These are phyloP conservation scores for Dipodomys stephensi DNA, from an alignment of 2,113 vertebrate genomes.

Conservation along the genomic window DNA sequence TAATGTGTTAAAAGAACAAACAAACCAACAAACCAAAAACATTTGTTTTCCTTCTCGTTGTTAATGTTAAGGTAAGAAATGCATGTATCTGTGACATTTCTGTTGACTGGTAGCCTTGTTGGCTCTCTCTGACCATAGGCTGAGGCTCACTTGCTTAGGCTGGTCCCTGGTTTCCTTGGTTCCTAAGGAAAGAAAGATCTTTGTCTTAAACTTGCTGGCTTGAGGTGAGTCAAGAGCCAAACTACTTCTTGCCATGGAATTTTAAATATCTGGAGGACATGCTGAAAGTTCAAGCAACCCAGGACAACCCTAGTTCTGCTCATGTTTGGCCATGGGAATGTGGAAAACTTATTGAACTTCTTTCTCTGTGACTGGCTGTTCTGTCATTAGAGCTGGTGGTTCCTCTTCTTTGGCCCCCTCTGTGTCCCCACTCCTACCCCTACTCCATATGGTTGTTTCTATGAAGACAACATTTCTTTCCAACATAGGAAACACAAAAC, in stretches of 20 bases:
- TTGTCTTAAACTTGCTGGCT: neutral
- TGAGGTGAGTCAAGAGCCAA: neutral
- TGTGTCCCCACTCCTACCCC: neutral
- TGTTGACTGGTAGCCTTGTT: neutral
- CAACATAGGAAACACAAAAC: neutral
- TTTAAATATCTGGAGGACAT: neutral
- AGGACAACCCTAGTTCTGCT: neutral
- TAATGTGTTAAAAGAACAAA: neutral
- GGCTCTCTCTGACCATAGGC: neutral
- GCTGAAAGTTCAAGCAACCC: neutral
- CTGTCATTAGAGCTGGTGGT: accelerated
- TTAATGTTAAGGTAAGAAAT: neutral
- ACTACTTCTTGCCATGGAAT: neutral
- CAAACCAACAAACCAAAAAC: too few relatives aligned
- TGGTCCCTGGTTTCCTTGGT: neutral
- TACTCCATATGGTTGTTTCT: neutral
- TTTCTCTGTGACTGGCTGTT: neutral
- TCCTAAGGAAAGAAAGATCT: neutral
- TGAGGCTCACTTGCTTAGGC: neutral
- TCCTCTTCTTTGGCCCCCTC: neutral
- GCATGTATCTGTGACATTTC: neutral
- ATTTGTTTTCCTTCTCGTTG: neutral
- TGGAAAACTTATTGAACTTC: neutral
- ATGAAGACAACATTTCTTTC: neutral
- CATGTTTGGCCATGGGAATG: neutral